Base-by-base conservation (phyloP, 2,888 invertebrate species). In the Pocota personata region DNA sequence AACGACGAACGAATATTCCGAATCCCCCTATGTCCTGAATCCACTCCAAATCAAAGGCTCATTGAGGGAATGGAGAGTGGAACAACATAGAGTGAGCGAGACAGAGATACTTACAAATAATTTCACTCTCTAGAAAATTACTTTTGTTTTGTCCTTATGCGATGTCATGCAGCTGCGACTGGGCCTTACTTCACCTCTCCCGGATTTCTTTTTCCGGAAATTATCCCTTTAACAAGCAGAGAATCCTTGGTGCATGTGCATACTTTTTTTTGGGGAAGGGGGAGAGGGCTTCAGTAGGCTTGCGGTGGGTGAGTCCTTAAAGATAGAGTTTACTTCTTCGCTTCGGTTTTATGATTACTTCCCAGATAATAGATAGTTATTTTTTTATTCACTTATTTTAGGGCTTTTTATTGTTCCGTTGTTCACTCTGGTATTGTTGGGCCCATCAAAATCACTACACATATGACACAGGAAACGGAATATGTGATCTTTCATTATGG, bases 171-270 rank as follows among this genome's bases (percentile, higher is more conserved):
- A 37, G 62, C 32, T 16, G 46, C 6, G 14, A 50, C 50, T 46
- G 12, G 50, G 48, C 62, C 57, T 43, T 58, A 69, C 57, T 77
- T 82, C 71, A 77, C 77, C 77, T 77, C 58, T 66, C 64, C 64
- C 77, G 82, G 72, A 82, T 82, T 77, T 82, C 82, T 82, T 82
- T 77, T 82, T 77, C 82, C 72, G 82, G 58, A 77, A 72, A 82
- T 77, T 77, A 77, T 82, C 77, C 71, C 40, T 52, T 52, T 77
- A 57, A 71, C 50, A 50, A 58, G 46, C 55, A 19, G 19, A 12
- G 72, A 32, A 58, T 27, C 58, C 24, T 64, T 40, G 43, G 19
- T 69, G 46, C 75, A 60, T 60, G 66, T 62, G 60, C 73, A 62
- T 62, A 10, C 24, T 4, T 46, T 27, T 58, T 48, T 30, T 62